Evolutionary conservation across 2,888 invertebrate genomes (phyloP), one percentile per base, ranked within the genome.

Genomic region (Nephrotoma guestfalica): DNA sequence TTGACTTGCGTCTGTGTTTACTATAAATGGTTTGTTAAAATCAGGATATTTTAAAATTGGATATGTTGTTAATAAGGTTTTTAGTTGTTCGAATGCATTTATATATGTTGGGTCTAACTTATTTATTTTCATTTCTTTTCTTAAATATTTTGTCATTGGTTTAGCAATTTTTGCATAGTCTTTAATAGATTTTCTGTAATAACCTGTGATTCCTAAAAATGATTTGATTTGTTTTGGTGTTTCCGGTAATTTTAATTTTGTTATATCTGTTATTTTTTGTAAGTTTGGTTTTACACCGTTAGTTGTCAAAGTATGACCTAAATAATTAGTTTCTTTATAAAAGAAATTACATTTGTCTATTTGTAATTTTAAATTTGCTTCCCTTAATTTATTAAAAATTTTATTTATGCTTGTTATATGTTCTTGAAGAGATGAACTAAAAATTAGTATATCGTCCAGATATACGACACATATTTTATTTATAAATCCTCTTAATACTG

Each of bases 31-130:
- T 57, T 6, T 57, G 15, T 4, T 6, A 57, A 57, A 57, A 15
- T 57, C 57, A 4, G 57, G 57, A 11, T 57, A 57, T 4, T 4
- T 11, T 5, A 4, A 41, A 83, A 83, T 83, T 11, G 30, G 83
- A 83, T 83, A 3, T 9, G 83, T 86, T 11, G 87, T 71, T 86
- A 88, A 87, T 85, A 87, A 87, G 85, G 87, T 86, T 86, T 87
- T 87, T 47, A 87, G 86, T 87, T 88, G 88, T 86, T 86, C 86
- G 57, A 87, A 87, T 71, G 47, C 30, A 86, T 87, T 41, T 41
- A 83, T 40, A 51, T 83, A 87, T 41, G 47, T 30, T 51, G 86
- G 15, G 43, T 87, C 86, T 40, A 71, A 71, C 45, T 18, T 18
- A 18, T 87, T 87, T 9, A 87, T 83, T 83, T 83, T 87, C 4